Base-by-base conservation (phyloP, 2,113 vertebrate genomes). In the Oenanthe melanoleuca region DNA sequence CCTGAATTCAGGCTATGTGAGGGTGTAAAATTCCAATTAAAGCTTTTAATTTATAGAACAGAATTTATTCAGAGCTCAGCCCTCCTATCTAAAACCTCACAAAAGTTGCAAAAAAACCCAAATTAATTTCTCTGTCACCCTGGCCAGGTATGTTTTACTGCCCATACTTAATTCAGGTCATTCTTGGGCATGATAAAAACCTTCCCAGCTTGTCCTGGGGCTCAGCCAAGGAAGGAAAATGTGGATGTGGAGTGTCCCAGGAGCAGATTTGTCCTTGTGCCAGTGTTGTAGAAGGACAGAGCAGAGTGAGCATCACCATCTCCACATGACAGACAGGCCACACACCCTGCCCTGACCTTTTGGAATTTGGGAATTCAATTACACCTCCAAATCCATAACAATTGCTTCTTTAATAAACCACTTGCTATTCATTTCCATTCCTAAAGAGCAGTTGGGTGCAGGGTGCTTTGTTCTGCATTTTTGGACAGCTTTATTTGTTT, bases 311-410 rank as follows among this genome's bases (percentile, higher is more conserved):
- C 12, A 11, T 9, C 53, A 14, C 5, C 79, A 20, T 50, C 33
- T 45, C 50, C 2, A 0, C 0, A 0, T 22, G 55, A 47, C 4
- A 7, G 34, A 28, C 40, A 22, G 34, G 23, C 63, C 24, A 0
- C 74, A 12, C n/a, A 0, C 19, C 1, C 45, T 6, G 15, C 17
- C n/a, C 3, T 1, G 33, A 53, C 83, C 91, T 81, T 71, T 40
- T 1, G 33, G n/a, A 55, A 40, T 16, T 14, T 2, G 12, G 18
- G 20, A 21, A 55, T 86, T 60, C 5, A 28, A 42, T 74, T 34
- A 57, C 25, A 1, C n/a, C 52, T 63, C 77, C 61, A 65, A 79
- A 92, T 75, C 83, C 57, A 61, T 75, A 71, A 79, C 18, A 63
- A 74, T 1, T 2, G 4, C n/a, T 70, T 80, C 61, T 70, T 66